Evolutionary conservation across 2,888 invertebrate species (phyloP), one percentile per base, ranked within the genome.

Genomic region (Dolomedes plantarius): DNA sequence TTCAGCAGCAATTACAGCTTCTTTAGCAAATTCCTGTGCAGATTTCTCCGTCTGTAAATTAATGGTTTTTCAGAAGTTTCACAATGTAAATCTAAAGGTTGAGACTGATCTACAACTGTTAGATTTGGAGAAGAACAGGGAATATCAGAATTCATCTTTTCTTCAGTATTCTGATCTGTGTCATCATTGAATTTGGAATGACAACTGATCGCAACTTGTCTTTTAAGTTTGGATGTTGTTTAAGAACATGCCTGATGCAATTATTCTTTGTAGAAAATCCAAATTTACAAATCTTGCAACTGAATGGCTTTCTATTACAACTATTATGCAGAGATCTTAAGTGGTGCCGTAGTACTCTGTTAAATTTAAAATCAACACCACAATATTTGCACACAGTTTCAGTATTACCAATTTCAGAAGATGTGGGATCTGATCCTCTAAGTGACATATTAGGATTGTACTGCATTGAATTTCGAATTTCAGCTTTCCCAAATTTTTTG

Each of bases 401-500:
- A 2, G 91, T 90, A 65, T 88, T 81, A 9, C 87, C 76, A 23
- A 89, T 88, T 50, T 89, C 89, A 32, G 87, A 72, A 27, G 88
- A 78, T 19, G 83, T 29, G 31, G 76, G 56, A 69, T 83, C 78
- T 65, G 86, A 13, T 64, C 68, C 68, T 76, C 77, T 67, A 41
- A 81, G 77, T 50, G 88, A 83, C 73, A 90, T 90, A 86, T 90
- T 90, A 56, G 90, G 90, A 88, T 90, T 91, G 88, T 90, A 90
- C 50, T 90, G 90, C 86, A 98, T 96, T 6, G 96, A 94, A 88
- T 95, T 94, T 91, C 97, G 96, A 0, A 98, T 95, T 89, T 98
- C 97, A 89, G 97, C 96, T 77, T 97, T 94, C 0, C 95, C 95
- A 0, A 94, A 94, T 91, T 96, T 96, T 0, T 95, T 95, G 90